Percentiles rank a stretch among this genome's conserved stretches.
Conservation (phyloP, 2,113 vertebrate genomes). For the Felis catus region DNA sequence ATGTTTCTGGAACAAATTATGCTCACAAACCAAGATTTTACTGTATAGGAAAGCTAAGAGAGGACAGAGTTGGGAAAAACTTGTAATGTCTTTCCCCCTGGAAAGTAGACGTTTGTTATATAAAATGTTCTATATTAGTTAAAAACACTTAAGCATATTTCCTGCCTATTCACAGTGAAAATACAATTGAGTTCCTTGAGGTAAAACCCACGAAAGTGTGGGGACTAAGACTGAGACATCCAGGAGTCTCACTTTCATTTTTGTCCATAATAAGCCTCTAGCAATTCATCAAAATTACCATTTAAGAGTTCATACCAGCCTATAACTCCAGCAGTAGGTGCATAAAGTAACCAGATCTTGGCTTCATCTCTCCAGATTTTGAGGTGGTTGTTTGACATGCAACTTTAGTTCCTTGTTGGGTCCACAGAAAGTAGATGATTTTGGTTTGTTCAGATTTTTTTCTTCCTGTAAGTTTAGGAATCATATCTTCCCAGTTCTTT, state of each 20-base stretch:
- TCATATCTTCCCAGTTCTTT: not conserved
- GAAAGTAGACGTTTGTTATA: not conserved
- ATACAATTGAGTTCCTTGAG: not conserved
- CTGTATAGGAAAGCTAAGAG: not conserved
- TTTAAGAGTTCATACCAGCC: not conserved
- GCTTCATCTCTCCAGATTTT: not conserved
- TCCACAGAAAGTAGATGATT: not conserved
- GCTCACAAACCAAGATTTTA: no score
- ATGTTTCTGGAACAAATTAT: no score
- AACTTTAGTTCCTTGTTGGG: not conserved
- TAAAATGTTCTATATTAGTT: not conserved
- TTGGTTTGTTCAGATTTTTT: not conserved
- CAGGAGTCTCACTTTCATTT: not conserved
- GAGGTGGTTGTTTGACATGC: not conserved
- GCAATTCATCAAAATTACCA: not conserved
- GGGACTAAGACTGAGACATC: not conserved
- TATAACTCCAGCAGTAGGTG: not conserved
- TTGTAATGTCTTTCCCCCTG: not conserved
- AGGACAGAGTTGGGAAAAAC: not conserved
- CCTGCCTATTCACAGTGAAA: not conserved
- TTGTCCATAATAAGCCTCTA: not conserved
- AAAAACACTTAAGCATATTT: not conserved
- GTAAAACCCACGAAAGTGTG: not conserved
- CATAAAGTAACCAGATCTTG: not conserved
- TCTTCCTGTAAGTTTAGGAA: not conserved